A percentile compares a stretch with the other conserved stretches of the same genome.
These are phyloP conservation scores for Sarcophaga carnaria DNA, from an alignment of 2,888 invertebrate species.

Conservation along the genomic window DNA sequence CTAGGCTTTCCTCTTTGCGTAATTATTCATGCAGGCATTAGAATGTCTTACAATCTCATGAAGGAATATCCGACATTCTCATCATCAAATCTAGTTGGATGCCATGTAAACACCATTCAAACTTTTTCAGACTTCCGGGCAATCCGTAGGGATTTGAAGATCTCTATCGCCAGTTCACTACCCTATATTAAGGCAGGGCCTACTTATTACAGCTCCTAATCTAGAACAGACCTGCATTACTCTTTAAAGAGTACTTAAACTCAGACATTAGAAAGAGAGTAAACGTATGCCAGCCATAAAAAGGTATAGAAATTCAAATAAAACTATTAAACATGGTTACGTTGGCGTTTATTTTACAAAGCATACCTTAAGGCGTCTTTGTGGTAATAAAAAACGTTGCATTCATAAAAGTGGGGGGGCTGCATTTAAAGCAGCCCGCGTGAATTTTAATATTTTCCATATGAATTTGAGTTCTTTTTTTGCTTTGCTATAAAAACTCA, in stretches of 20 bases:
- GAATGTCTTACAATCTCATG: too few species aligned
- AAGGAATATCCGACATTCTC: too few species aligned
- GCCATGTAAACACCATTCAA: too few species aligned
- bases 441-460: constrained; percentile 10
- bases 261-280: constrained; percentile 16
- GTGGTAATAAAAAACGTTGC: constrained; percentile 11
- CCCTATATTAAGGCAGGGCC: too few species aligned
- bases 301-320: constrained; percentile 38
- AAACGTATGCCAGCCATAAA: too few species aligned
- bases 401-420: not conserved
- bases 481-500: not conserved
- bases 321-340: constrained; percentile 42
- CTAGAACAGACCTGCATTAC: not conserved
- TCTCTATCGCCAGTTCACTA: too few species aligned
- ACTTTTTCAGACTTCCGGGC: too few species aligned
- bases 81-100: too few species aligned
- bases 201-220: not conserved
- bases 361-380: constrained; percentile 58
- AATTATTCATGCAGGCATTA: too few species aligned
- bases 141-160: too few species aligned
- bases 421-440: not conserved
- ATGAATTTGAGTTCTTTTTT: not conserved
- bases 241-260: not conserved
- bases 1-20: too few species aligned
- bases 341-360: constrained; percentile 41